These are phyloP conservation scores for Coluber constrictor DNA, from an alignment of 2,797 vertebrate species.

Conservation along the genomic window DNA sequence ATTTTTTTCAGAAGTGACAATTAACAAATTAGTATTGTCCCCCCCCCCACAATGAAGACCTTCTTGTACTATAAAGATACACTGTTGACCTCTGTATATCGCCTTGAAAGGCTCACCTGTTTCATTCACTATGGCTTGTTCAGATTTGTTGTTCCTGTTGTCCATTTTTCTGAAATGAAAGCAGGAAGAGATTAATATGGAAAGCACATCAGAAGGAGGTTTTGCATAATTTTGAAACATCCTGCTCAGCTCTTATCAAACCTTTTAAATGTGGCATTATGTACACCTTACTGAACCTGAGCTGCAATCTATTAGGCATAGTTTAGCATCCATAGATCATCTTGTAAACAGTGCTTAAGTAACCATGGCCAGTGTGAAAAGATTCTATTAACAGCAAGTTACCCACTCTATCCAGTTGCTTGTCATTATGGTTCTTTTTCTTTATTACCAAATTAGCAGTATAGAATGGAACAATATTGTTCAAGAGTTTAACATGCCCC, in stretches of 20 bases:
- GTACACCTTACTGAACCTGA: constrained; percentile 36
- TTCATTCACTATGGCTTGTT: constrained; percentile 63
- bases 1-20: constrained; percentile 49
- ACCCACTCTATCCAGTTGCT: neutral
- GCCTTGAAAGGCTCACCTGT: constrained; percentile 59
- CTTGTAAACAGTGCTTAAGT: constrained; percentile 16
- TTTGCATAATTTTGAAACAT: constrained; percentile 47
- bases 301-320: neutral
- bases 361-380: neutral
- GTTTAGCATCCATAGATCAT: neutral
- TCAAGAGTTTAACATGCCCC: neutral
- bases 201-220: constrained; percentile 40
- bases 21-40: constrained; percentile 53
- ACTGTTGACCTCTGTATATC: constrained; percentile 62
- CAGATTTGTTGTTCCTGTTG: constrained; percentile 47
- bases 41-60: constrained; percentile 51
- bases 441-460: neutral
- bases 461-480: constrained; percentile 17
- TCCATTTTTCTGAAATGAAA: constrained; percentile 50
- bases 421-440: neutral
- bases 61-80: constrained; percentile 62
- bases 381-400: neutral
- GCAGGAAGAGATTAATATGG: constrained; percentile 28
- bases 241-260: constrained; percentile 47
- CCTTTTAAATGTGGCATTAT: constrained; percentile 58